Evolutionary conservation across 1,140 invertebrate species (phyloP).

Genomic region (Trichonephila clavata): DNA sequence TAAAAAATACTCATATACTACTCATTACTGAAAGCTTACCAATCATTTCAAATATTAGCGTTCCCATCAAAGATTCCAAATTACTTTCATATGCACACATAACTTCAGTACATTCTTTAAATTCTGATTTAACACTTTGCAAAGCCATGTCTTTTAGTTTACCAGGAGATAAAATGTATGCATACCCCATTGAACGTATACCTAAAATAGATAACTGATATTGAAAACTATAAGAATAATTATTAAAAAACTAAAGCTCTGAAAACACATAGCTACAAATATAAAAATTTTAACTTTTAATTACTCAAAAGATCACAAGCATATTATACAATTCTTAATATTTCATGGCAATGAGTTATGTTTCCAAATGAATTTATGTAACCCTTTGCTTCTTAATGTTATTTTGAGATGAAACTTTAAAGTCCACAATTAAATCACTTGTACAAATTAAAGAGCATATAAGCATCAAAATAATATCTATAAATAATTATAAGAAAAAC

Average conservation of each 20-base stretch:
- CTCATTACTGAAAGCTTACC: conserved; percentile 79
- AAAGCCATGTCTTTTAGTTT: conserved; percentile 82
- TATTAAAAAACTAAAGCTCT: neutral
- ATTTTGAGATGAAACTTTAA: no score
- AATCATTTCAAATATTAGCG: conserved; percentile 84
- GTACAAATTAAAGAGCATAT: no score
- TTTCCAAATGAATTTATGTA: no score
- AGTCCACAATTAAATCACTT: no score
- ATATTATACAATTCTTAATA: no score
- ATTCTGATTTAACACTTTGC: conserved; percentile 83
- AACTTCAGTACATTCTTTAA: conserved; percentile 83
- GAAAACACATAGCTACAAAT: neutral
- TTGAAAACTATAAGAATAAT: neutral
- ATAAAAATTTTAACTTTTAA: no score
- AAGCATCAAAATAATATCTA: no score
- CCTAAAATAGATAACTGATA: conserved; percentile 78
- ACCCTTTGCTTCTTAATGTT: no score
- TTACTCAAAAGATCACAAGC: no score
- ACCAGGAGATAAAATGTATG: conserved; percentile 82
- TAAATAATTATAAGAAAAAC: no score
- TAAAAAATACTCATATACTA: no score
- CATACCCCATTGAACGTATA: conserved; percentile 83
- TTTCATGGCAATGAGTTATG: no score
- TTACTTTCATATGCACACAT: conserved; percentile 84
- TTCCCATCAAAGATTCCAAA: conserved; percentile 83